Base-by-base conservation (phyloP, 2,888 invertebrate genomes). In the Ectemnius continuus region DNA sequence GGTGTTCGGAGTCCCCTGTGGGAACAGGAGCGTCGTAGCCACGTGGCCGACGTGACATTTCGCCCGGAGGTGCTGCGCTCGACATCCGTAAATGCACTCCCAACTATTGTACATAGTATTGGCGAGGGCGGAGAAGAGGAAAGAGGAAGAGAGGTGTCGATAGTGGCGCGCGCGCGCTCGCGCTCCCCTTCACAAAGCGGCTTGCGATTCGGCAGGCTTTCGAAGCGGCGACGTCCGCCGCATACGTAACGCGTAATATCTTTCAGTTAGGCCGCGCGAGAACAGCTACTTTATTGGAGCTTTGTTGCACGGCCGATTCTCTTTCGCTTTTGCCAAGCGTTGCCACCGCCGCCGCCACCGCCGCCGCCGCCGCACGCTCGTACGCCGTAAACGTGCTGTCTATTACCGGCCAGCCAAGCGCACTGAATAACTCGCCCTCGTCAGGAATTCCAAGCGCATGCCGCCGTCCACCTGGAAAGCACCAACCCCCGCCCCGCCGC, bases 201-300 rank as follows among this genome's bases (percentile, higher is more conserved):
- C 57, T 60, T 23, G 72, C 76, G 68, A 67, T 73, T 73, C 73
- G 16, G 8, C 52, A 26, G 65, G 57, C 67, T 73, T 73, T 65
- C 28, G 52, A 14, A 46, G n/a, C 47, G 23, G 66, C 65, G 70
- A 81, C 72, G 59, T 4, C 58, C 36, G 57, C 47, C 71, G 82
- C 76, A 81, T 76, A 76, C 76, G 76, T 79, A 79, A 81, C 66
- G 79, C 76, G 73, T 73, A 73, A 76, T 76, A 73, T 79, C 68
- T 73, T 81, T 81, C 79, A 70, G 61, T 79, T 76, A 81, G 73
- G 52, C 73, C 47, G 52, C 23, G 56, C 60, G 61, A 69, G 69
- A 71, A 78, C 67, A 36, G 8, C 66, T 59, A 69, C 71, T 81
- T 79, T 73, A 76, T 81, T 70, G 71, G 52, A 46, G 63, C 76